These are phyloP conservation scores for fruit fly (Drosophila melanogaster) DNA, from an alignment of 1,140 invertebrate genomes.

Conservation along the genomic window DNA sequence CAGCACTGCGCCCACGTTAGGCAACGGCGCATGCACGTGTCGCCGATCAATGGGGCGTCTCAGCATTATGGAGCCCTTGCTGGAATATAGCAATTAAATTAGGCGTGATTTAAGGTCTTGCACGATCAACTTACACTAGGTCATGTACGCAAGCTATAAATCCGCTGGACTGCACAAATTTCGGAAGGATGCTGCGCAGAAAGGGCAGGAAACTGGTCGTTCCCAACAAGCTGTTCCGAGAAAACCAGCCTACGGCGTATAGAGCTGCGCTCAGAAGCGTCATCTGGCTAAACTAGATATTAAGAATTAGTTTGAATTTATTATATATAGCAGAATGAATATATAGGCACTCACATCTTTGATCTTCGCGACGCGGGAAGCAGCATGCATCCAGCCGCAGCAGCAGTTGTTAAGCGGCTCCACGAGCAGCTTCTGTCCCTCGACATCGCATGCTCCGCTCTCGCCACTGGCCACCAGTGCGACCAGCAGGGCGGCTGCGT, in stretches of 20 bases:
- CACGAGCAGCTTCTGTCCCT: slow-evolving; percentile 54
- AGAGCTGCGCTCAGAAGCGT: slow-evolving; percentile 62
- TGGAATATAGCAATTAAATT: slow-evolving; percentile 54
- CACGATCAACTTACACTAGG: slow-evolving; percentile 58
- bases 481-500: slow-evolving; percentile 77
- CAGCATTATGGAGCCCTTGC: slow-evolving; percentile 69
- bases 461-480: slow-evolving; percentile 65
- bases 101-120: slow-evolving; percentile 12
- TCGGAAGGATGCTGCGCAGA: slow-evolving; percentile 58
- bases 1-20: slow-evolving; percentile 77
- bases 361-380: slow-evolving; percentile 26
- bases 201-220: slow-evolving; percentile 47
- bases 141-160: slow-evolving; percentile 58
- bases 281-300: slow-evolving; percentile 69
- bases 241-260: slow-evolving; percentile 69
- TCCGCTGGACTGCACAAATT: slow-evolving; percentile 61
- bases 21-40: slow-evolving; percentile 65
- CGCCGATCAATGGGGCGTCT: slow-evolving; percentile 62
- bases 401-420: slow-evolving; percentile 73
- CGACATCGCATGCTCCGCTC: slow-evolving; percentile 57
- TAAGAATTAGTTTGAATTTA: too few relatives aligned
- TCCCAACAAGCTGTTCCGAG: slow-evolving; percentile 39
- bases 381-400: slow-evolving; percentile 77
- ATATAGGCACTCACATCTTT: slow-evolving; percentile 63
- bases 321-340: too few relatives aligned